Percentiles rank a stretch among this genome's conserved stretches.
phyloP scores from a whole-genome alignment of 2,888 invertebrate genomes.

The Caenorhabditis sulstoni region DNA sequence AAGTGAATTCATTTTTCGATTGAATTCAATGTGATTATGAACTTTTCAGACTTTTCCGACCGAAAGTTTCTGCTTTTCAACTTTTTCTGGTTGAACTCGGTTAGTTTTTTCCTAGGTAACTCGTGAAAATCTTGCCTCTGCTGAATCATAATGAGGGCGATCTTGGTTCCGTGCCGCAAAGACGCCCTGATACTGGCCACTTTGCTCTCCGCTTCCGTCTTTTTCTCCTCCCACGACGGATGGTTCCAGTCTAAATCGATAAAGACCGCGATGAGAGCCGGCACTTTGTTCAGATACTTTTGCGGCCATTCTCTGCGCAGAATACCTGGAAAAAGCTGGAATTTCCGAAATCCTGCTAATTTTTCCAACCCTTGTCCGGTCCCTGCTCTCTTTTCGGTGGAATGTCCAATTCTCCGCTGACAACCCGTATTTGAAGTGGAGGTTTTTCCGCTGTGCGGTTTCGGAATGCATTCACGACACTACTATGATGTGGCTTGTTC shows the following conservation, averaged over 20 bases:
- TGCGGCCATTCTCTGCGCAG: slow-evolving; percentile 86
- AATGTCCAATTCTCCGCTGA: slow-evolving; percentile 66
- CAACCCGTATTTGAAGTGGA: slow-evolving; percentile 64
- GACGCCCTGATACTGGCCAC: slow-evolving; percentile 65
- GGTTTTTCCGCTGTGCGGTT: slow-evolving; percentile 58
- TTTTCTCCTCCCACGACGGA: slow-evolving; percentile 92
- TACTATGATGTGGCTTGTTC: slow-evolving; percentile 59
- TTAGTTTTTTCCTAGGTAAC: too few relatives aligned
- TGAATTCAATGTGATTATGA: too few relatives aligned
- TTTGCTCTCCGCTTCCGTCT: slow-evolving; percentile 89
- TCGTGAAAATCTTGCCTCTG: slow-evolving; percentile 67
- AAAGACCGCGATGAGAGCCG: slow-evolving; percentile 92
- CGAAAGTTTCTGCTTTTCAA: too few relatives aligned
- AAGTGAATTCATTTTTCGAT: too few relatives aligned
- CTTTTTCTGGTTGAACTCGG: too few relatives aligned
- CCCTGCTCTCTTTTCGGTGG: slow-evolving; percentile 58
- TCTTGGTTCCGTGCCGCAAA: slow-evolving; percentile 58
- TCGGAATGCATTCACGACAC: slow-evolving; percentile 52
- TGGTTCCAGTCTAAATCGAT: slow-evolving; percentile 99
- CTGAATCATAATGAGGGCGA: slow-evolving; percentile 70
- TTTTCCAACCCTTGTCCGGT: slow-evolving; percentile 25
- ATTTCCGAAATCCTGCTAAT: background rate
- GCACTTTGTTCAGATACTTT: slow-evolving; percentile 82
- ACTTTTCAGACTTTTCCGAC: too few relatives aligned
- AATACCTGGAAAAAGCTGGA: slow-evolving; percentile 84